phyloP scores from a whole-genome alignment of 2,113 vertebrate species.

The Chionodraco myersi region DNA sequence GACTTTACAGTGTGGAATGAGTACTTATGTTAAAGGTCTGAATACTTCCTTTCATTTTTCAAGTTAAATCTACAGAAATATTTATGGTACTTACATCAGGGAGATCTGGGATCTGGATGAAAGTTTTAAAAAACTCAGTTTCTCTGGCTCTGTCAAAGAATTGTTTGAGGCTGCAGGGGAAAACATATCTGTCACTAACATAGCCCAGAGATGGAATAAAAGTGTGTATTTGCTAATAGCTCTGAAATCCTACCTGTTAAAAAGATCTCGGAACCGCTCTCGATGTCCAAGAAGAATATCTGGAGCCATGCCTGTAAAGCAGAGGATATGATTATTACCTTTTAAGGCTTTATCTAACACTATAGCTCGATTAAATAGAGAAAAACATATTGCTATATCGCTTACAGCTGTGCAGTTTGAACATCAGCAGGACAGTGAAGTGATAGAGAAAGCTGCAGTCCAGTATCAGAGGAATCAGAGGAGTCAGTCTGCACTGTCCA shows the following conservation, averaged over 20 bases:
- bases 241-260: slow-evolving; percentile 84
- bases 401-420: slow-evolving; percentile 97
- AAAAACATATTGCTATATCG: too few relatives aligned
- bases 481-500: slow-evolving; percentile 93
- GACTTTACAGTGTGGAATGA: too few relatives aligned
- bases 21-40: not conserved
- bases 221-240: not conserved
- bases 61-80: not conserved
- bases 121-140: slow-evolving; percentile 93
- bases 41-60: not conserved
- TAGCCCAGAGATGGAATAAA: not conserved
- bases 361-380: too few relatives aligned
- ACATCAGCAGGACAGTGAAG: slow-evolving; percentile 92
- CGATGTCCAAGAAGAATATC: slow-evolving; percentile 95
- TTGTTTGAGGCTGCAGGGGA: slow-evolving; percentile 86
- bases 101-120: slow-evolving; percentile 95
- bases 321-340: not conserved
- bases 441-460: slow-evolving; percentile 98
- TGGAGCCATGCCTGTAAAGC: slow-evolving; percentile 85
- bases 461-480: slow-evolving; percentile 94
- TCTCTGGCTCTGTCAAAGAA: slow-evolving; percentile 94
- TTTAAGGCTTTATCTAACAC: not conserved
- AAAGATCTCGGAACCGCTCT: slow-evolving; percentile 94
- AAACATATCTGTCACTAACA: not conserved
- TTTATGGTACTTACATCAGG: slow-evolving; percentile 87